Conservation (phyloP, 2,113 vertebrate genomes). For the Protobothrops mucrosquamatus region DNA sequence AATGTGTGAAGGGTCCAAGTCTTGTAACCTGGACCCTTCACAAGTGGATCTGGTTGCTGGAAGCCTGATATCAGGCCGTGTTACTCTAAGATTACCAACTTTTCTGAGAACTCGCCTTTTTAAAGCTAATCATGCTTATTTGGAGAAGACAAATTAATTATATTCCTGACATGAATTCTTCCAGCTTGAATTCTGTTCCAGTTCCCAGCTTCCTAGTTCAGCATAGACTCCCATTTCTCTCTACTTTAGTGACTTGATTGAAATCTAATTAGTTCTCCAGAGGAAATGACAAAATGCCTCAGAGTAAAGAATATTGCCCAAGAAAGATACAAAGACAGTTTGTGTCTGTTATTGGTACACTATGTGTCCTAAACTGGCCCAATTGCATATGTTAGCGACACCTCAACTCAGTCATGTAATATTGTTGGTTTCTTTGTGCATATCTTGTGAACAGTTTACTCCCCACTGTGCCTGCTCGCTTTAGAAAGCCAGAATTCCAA, state of each 20-base stretch:
- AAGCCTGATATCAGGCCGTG: neutral
- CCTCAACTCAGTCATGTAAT: neutral
- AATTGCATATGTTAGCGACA: neutral
- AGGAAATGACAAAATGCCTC: neutral
- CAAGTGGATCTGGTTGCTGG: neutral
- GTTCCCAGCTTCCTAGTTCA: neutral
- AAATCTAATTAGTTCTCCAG: conserved; percentile 9
- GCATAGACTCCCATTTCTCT: neutral
- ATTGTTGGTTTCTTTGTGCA: neutral
- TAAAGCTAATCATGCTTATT: neutral
- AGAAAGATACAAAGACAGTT: neutral
- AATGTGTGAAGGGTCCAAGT: neutral
- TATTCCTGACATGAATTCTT: neutral
- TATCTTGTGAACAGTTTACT: neutral
- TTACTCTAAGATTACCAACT: neutral
- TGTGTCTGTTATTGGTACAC: neutral
- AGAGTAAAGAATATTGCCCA: neutral
- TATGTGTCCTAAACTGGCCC: neutral
- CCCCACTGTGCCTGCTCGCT: neutral
- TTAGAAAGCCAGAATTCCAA: neutral
- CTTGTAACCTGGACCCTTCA: neutral
- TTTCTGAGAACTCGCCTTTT: neutral
- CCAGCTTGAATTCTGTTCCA: neutral
- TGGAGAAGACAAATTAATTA: neutral
- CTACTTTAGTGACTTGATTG: neutral